Evolutionary conservation across 2,888 invertebrate species (phyloP).

Genomic region (Embidobia sp.): DNA sequence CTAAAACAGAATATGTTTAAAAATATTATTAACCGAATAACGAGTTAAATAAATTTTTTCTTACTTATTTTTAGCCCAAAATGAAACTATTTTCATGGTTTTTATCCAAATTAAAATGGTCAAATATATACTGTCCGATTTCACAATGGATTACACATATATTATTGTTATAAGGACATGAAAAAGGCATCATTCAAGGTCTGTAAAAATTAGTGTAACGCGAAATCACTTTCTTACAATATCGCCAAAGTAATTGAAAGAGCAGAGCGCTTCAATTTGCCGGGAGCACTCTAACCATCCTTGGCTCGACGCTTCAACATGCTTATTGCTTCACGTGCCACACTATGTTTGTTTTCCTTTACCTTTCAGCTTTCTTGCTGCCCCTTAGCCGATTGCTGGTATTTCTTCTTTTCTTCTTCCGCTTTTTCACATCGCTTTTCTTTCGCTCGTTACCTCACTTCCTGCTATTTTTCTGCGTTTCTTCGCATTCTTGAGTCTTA

Average conservation of each 20-base stretch:
- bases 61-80: no score
- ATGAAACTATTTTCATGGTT: no score
- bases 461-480: constrained; percentile 9
- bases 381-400: constrained; percentile 40
- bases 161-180: no score
- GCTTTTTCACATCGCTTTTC: constrained; percentile 32
- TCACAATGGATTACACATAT: no score
- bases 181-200: constrained; percentile 77
- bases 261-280: constrained; percentile 72
- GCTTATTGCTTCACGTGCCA: constrained; percentile 62
- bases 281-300: constrained; percentile 70
- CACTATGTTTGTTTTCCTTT: constrained; percentile 64
- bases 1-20: no score
- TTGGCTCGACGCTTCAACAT: constrained; percentile 55
- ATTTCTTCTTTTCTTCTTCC: constrained; percentile 40
- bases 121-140: no score
- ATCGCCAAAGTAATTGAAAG: constrained; percentile 69
- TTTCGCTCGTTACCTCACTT: constrained; percentile 32
- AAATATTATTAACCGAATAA: no score
- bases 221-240: constrained; percentile 32
- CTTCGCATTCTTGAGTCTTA: constrained; percentile 26
- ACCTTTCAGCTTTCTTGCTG: constrained; percentile 44
- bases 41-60: no score
- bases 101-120: no score
- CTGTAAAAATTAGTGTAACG: constrained; percentile 24